These are phyloP conservation scores for Sebastes reedi DNA, from an alignment of 2,797 vertebrate species.

Conservation along the genomic window DNA sequence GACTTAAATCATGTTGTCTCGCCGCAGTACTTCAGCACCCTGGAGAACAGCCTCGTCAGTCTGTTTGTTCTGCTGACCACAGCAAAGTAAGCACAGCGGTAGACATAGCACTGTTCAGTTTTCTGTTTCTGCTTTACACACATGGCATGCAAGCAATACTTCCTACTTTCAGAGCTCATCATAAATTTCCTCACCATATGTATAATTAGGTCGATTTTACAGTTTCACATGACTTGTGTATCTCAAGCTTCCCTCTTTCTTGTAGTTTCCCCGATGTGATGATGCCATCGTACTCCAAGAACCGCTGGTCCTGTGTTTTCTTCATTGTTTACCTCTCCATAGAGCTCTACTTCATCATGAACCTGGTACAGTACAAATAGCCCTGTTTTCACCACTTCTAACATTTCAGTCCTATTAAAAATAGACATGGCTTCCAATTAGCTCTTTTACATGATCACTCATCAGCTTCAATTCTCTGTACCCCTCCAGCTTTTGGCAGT, in stretches of 20 bases:
- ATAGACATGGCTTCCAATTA: background rate
- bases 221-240: background rate
- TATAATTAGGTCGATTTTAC: background rate
- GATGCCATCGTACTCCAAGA: conserved; percentile 97
- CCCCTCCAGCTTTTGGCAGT: conserved; percentile 92
- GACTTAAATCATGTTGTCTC: conserved; percentile 31
- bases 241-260: conserved; percentile 14
- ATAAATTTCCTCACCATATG: background rate
- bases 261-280: conserved; percentile 98
- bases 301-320: conserved; percentile 95
- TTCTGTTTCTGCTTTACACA: background rate
- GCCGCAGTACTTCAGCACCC: conserved; percentile 93
- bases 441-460: background rate
- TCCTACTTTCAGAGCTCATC: conserved; percentile 26
- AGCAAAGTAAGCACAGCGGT: conserved; percentile 89
- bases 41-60: conserved; percentile 97
- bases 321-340: conserved; percentile 99
- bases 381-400: background rate
- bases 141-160: conserved; percentile 8
- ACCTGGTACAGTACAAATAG: conserved; percentile 85
- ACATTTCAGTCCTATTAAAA: background rate
- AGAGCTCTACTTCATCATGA: conserved; percentile 99
- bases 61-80: conserved; percentile 97
- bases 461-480: background rate
- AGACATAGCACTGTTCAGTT: background rate